phyloP scores from a whole-genome alignment of 2,113 vertebrate species.

The Alligator sinensis region DNA sequence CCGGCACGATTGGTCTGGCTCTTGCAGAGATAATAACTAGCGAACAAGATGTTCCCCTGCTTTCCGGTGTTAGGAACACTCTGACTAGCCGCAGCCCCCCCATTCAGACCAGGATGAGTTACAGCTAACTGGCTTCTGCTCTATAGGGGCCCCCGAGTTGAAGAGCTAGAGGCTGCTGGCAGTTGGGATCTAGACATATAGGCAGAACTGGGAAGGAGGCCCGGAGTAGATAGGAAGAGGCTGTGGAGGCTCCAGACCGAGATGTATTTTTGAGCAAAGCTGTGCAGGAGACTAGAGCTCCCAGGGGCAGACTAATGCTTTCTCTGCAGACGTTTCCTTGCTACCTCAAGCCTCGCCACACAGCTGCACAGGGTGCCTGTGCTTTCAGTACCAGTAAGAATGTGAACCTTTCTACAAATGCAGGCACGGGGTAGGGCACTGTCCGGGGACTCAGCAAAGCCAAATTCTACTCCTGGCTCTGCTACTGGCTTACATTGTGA shows the following conservation, averaged over 20 bases:
- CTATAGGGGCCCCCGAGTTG: too few relatives aligned
- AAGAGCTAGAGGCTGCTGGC: background rate
- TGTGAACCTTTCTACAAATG: background rate
- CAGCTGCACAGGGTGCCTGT: background rate
- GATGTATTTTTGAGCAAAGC: background rate
- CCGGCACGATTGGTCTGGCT: background rate
- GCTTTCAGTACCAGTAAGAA: background rate
- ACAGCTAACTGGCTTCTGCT: fast-evolving
- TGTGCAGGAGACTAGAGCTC: background rate
- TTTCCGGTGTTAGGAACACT: background rate
- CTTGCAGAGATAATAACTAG: fast-evolving
- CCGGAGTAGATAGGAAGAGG: background rate
- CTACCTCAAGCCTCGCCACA: background rate
- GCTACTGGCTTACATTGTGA: background rate
- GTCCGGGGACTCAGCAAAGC: background rate
- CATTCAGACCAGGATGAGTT: background rate
- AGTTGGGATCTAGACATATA: fast-evolving
- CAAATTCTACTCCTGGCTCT: background rate
- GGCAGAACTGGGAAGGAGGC: background rate
- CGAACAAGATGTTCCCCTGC: background rate
- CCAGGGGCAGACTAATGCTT: background rate
- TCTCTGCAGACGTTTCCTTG: too few relatives aligned
- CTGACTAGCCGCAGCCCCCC: background rate
- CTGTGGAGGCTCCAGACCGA: fast-evolving
- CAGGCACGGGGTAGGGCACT: background rate